Evolutionary conservation across 2,888 invertebrate species (phyloP), one percentile per base, ranked within the genome.

Genomic region (Electrophaes corylata): DNA sequence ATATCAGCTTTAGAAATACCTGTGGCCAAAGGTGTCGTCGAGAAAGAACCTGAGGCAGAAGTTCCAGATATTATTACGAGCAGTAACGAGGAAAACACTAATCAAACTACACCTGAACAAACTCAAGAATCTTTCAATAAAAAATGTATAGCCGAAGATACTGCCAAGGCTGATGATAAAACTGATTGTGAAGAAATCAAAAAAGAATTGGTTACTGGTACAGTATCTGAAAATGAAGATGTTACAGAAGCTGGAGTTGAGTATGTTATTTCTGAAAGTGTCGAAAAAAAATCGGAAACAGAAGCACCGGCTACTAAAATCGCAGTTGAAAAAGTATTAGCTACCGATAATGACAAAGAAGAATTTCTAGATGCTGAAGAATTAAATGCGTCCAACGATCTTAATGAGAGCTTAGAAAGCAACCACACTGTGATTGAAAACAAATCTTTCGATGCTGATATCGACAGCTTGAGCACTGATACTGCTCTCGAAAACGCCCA

Each of bases 361-460:
- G 59, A 59, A 31, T 63, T 70, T 4, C 5, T 23, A 4, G 70
- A 69, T 20, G 56, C 58, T 10, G 67, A 64, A 19, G 76, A 73
- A 61, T 50, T 76, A 40, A 68, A 82, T 54, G 72, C 76, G n/a
- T 82, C 83, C 55, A 79, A 75, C n/a, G 89, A 89, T 58, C 79
- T 88, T 6, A 74, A 88, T 61, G 86, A 81, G 65, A 91, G 89
- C 65, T 62, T 84, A 39, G 85, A 84, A 11, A 91, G 89, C 59
- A 82, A 72, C 37, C 76, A 86, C 55, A 90, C 89, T 1, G 88
- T 90, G 2, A 82, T 87, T 57, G 90, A 90, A 60, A 90, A 88
- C 65, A 80, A 78, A 59, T 83, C 80, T 1, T 83, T 79, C 55
- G 79, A 83, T 48, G 66, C 61, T 11, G 70, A 76, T 40, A 61